A percentile compares a stretch with the other conserved stretches of the same genome.
Evolutionary conservation across 1,140 invertebrate genomes (phyloP).

Genomic region (Trachelipus rathkii): DNA sequence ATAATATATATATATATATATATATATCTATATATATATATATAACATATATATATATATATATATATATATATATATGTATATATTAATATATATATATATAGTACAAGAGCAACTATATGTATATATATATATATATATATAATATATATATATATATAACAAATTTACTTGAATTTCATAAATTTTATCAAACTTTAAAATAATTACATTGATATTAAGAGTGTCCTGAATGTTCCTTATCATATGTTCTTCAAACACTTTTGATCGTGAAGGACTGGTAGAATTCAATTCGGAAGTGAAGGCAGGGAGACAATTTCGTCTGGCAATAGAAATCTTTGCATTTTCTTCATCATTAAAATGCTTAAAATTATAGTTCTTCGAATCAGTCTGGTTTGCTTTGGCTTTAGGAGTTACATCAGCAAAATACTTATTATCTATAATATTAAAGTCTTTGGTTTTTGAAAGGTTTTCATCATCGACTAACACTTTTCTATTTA

Average conservation of each 20-base stretch:
- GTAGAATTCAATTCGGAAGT: background rate
- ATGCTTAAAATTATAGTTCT: background rate
- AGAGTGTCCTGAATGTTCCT: conserved; percentile 40
- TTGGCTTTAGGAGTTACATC: background rate
- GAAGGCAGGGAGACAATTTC: too few relatives aligned
- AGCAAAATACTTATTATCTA: conserved; percentile 10
- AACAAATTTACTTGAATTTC: too few relatives aligned
- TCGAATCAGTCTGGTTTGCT: background rate
- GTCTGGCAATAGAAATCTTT: too few relatives aligned
- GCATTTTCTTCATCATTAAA: too few relatives aligned
- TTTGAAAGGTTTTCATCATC: conserved; percentile 17
- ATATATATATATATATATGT: too few relatives aligned
- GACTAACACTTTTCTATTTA: conserved; percentile 31
- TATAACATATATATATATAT: too few relatives aligned
- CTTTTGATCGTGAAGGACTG: background rate
- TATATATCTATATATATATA: too few relatives aligned
- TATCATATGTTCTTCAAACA: conserved; percentile 35
- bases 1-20: too few relatives aligned
- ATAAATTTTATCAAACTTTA: background rate
- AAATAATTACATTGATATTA: conserved; percentile 40
- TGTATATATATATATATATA: too few relatives aligned
- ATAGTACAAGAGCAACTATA: too few relatives aligned
- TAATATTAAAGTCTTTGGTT: conserved; percentile 2
- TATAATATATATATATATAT: too few relatives aligned
- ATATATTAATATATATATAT: too few relatives aligned